A percentile compares a stretch with the other conserved stretches of the same genome.
Evolutionary conservation across 2,797 vertebrate genomes (phyloP).

Genomic region (Siniperca obscura): DNA sequence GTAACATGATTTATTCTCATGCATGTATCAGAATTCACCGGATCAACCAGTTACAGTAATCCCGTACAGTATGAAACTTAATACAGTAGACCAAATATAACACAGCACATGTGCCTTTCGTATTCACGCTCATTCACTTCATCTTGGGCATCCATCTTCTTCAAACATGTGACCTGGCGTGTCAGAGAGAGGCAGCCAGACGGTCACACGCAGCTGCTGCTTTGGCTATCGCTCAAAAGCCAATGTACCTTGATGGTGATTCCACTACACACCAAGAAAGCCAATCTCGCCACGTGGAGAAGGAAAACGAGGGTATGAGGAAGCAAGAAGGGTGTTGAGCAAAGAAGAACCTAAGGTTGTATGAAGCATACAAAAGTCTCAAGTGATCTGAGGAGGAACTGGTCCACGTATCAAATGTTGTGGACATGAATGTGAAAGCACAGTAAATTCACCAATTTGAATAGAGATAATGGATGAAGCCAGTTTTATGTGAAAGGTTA

Average conservation of each 20-base stretch:
- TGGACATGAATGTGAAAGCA: not conserved
- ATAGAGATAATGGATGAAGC: not conserved
- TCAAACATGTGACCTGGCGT: constrained; percentile 58
- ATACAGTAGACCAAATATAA: not conserved
- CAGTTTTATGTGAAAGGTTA: not conserved
- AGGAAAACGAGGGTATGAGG: not conserved
- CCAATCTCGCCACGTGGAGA: constrained; percentile 34
- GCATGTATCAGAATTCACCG: not conserved
- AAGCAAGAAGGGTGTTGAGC: not conserved
- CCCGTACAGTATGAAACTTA: not conserved
- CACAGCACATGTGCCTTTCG: not conserved
- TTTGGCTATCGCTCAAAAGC: constrained; percentile 72
- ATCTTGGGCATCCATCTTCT: constrained; percentile 46
- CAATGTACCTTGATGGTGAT: constrained; percentile 73
- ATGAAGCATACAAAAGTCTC: not conserved
- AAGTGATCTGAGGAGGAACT: not conserved
- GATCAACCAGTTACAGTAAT: not conserved
- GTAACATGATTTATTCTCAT: not conserved
- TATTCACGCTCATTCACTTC: constrained; percentile 26
- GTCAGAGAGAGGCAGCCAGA: constrained; percentile 67
- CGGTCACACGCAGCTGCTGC: constrained; percentile 75
- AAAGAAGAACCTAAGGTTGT: not conserved
- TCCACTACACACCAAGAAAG: constrained; percentile 48
- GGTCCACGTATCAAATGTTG: not conserved
- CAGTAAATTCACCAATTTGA: not conserved